These are phyloP conservation scores for Drosophila glabriapex DNA, from an alignment of 2,888 invertebrate species.

Conservation along the genomic window DNA sequence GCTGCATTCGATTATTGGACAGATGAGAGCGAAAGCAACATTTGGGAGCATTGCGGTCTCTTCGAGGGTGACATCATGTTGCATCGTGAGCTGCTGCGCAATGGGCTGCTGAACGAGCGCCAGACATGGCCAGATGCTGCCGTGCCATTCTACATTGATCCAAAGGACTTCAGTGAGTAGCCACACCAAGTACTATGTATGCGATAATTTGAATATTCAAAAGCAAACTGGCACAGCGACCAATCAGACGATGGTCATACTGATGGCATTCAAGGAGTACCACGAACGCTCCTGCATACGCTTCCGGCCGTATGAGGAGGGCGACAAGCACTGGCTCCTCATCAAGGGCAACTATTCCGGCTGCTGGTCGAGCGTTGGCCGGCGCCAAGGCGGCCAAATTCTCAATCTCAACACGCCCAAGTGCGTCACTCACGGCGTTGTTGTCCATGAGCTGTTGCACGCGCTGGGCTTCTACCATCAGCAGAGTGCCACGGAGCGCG, in stretches of 20 bases:
- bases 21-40: conserved; percentile 85
- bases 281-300: conserved; percentile 88
- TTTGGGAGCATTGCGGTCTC: conserved; percentile 87
- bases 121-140: conserved; percentile 87
- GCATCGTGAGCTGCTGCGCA: conserved; percentile 83
- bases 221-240: conserved; percentile 76
- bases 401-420: conserved; percentile 87
- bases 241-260: conserved; percentile 86
- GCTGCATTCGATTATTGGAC: conserved; percentile 86
- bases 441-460: conserved; percentile 92
- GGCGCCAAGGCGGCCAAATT: conserved; percentile 87
- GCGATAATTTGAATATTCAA: conserved; percentile 27
- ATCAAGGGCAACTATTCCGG: conserved; percentile 87
- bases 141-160: conserved; percentile 87
- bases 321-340: conserved; percentile 87
- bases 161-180: conserved; percentile 86
- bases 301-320: conserved; percentile 87
- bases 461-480: conserved; percentile 94
- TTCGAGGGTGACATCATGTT: conserved; percentile 89
- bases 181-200: not conserved
- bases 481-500: conserved; percentile 92
- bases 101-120: conserved; percentile 85
- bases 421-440: conserved; percentile 88
- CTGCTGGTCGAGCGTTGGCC: conserved; percentile 90
- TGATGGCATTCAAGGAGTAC: conserved; percentile 87